Base-by-base conservation (phyloP, 2,797 vertebrate species). In the Brachyrhaphis roseni region DNA sequence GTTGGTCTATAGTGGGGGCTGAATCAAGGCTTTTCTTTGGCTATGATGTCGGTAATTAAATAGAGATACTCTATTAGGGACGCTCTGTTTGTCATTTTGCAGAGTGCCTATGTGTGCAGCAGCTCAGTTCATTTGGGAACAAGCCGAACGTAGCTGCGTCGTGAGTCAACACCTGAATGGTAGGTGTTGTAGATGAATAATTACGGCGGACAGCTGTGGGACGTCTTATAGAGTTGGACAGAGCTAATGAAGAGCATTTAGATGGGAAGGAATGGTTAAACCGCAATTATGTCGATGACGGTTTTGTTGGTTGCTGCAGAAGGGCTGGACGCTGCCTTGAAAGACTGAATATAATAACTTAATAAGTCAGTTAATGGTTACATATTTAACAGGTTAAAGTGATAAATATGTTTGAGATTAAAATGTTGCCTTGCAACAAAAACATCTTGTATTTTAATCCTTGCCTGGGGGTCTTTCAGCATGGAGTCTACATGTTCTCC, bases 11-110 rank as follows among this genome's bases (percentile, higher is more conserved):
- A 86, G 31, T 74, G 71, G 53, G 68, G 72, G 88, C 87, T 82
- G 78, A 86, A 85, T 82, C 66, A 0, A 82, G 72, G 72, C 46
- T 86, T 87, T 91, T 87, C 73, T 86, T 87, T 90, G 84, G 81
- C 81, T 85, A 1, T 79, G 53, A 78, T 89, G 84, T 78, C 78
- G 51, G 81, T 86, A 82, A 87, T 89, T 84, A 76, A 70, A 84
- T 75, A 86, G 59, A 89, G 75, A 71, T 78, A 72, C 80, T 73
- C 53, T 31, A 84, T 87, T 75, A 79, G 45, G 47, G 70, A 57
- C 11, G 36, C 49, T 81, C 34, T 59, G 16, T 59, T 70, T 39
- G 43, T 36, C 47, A 49, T 66, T 66, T 66, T 81, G 68, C 68
- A 8, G 68, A 28, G 68, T 8, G 66, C 39, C 49, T 23, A 3